Evolutionary conservation across 2,888 invertebrate species (phyloP), one percentile per base, ranked within the genome.

Genomic region (Lithophane semibrunnea): DNA sequence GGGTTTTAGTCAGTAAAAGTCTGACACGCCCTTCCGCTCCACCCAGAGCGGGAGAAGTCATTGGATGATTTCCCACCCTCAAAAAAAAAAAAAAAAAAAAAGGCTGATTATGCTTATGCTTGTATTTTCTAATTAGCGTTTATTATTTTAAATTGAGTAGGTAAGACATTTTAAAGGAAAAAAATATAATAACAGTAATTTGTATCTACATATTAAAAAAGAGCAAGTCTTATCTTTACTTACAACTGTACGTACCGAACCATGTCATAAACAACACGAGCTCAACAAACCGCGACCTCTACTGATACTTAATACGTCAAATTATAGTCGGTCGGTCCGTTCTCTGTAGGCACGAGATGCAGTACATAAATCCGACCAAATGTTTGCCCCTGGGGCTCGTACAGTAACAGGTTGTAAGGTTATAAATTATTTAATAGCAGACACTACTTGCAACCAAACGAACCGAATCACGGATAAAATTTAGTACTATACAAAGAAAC

Each of bases 341-440:
- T 80, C 68, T 68, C 60, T 54, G 77, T 86, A 83, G 76, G 76
- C 73, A 80, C 52, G 64, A 64, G 86, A 89, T 91, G 90, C 88
- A 89, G 87, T 86, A 82, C 90, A 90, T 93, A 92, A 92, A 92
- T 88, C 85, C 68, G 70, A 76, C 89, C 87, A 88, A 91, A 91
- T 88, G 89, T 90, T 86, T 87, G 75, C 90, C 88, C 88, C 67
- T 65, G 88, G 88, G 88, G 63, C 81, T 78, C 88, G 88, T 89
- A 85, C 84, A 75, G 92, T 91, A 92, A 93, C 94, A 94, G 93
- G 92, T 91, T 94, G 95, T 89, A 88, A 90, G 91, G 88, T 81
- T 84, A 93, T 95, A 95, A 95, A 95, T 94, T 93, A 90, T 94
- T 94, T 94, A 93, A 94, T 94, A 90, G 93, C 92, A 92, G 84